Conservation (phyloP, 1,140 invertebrate genomes). For the Drosophila serrata region DNA sequence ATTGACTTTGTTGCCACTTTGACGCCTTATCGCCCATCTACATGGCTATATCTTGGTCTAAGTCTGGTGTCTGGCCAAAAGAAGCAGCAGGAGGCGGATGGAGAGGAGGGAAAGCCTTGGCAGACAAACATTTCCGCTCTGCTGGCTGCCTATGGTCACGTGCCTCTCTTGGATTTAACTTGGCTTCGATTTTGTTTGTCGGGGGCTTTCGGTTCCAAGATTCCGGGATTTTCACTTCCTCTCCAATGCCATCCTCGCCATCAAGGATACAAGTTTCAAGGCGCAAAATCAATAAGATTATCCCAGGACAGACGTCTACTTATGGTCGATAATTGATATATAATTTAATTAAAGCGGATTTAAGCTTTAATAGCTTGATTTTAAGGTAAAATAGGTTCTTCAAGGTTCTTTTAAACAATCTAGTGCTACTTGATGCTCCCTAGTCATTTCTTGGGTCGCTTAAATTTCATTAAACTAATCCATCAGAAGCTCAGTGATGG, state of each 20-base stretch:
- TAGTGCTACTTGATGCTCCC: background rate
- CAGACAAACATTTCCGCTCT: slow-evolving; percentile 65
- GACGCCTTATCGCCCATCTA: slow-evolving; percentile 73
- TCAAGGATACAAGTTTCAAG: slow-evolving; percentile 38
- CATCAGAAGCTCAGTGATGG: slow-evolving; percentile 51
- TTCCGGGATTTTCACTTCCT: slow-evolving; percentile 35
- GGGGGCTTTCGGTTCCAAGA: slow-evolving; percentile 1
- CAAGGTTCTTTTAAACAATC: background rate
- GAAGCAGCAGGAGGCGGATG: background rate
- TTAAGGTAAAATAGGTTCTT: no score
- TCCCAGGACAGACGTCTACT: no score
- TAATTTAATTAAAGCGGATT: slow-evolving; percentile 2
- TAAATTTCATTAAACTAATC: slow-evolving; percentile 72
- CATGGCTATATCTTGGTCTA: slow-evolving; percentile 39
- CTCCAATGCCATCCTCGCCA: slow-evolving; percentile 17
- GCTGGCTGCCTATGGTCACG: slow-evolving; percentile 59
- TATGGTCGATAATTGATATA: background rate
- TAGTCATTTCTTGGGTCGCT: slow-evolving; percentile 12
- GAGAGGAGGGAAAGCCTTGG: background rate
- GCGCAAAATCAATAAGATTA: slow-evolving; percentile 53
- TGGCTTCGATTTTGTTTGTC: slow-evolving; percentile 39
- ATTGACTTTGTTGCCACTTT: slow-evolving; percentile 65
- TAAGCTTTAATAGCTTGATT: no score
- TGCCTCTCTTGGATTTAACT: slow-evolving; percentile 42
- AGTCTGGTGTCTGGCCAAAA: slow-evolving; percentile 19